Evolutionary conservation across 2,888 invertebrate genomes (phyloP).

Genomic region (Macaria notata): DNA sequence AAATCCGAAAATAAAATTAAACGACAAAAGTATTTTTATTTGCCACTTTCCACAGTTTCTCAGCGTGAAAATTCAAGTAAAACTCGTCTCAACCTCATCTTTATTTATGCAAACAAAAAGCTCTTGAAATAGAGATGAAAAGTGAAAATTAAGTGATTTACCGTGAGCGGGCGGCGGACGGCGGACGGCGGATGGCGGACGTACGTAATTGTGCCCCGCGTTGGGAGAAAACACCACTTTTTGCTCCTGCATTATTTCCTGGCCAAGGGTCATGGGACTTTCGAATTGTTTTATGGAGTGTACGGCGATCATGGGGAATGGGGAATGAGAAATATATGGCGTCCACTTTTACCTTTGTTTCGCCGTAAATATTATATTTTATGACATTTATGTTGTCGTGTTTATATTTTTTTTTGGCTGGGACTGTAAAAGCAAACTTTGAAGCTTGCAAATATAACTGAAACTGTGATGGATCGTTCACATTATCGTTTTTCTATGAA

Average conservation of each 20-base stretch:
- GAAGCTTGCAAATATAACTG: too few relatives aligned
- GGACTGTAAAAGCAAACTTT: too few relatives aligned
- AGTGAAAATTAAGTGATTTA: slow-evolving; percentile 24
- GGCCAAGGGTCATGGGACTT: slow-evolving; percentile 3
- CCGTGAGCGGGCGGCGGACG: slow-evolving; percentile 1
- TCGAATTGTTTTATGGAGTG: slow-evolving; percentile 15
- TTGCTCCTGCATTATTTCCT: slow-evolving; percentile 18
- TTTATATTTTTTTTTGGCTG: too few relatives aligned
- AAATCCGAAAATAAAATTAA: too few relatives aligned
- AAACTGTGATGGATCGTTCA: too few relatives aligned
- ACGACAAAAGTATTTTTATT: neutral
- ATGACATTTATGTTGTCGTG: too few relatives aligned
- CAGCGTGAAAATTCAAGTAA: neutral
- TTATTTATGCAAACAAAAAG: slow-evolving; percentile 9
- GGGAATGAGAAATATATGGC: neutral
- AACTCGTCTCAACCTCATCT: slow-evolving; percentile 1
- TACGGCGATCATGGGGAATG: slow-evolving; percentile 1
- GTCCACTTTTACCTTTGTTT: too few relatives aligned
- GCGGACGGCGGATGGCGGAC: slow-evolving; percentile 8
- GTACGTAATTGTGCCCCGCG: slow-evolving; percentile 17
- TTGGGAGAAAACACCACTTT: slow-evolving; percentile 13
- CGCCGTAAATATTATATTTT: too few relatives aligned
- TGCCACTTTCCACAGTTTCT: neutral
- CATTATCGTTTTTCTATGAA: too few relatives aligned
- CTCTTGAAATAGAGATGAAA: slow-evolving; percentile 12